Base-by-base conservation (phyloP, 2,797 vertebrate genomes). In the Carapus acus region DNA sequence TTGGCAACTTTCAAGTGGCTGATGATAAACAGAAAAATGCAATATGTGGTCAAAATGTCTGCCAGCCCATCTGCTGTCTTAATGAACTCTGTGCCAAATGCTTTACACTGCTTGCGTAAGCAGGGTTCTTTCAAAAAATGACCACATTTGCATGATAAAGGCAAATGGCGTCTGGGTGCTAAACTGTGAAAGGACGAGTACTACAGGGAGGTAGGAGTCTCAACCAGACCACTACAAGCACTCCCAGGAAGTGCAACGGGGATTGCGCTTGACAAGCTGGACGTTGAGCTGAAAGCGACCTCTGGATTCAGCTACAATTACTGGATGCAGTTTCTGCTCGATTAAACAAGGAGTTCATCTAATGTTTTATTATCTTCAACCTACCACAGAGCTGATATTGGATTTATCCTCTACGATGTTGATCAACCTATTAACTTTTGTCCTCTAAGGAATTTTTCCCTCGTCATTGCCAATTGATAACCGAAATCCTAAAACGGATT, bases 121-220 rank as follows among this genome's bases (percentile, higher is more conserved):
- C 72, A 59, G 73, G 62, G 51, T 72, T 71, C 81, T 82, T 83
- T 83, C 75, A 71, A 80, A 82, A 84, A 85, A 83, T 67, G 69
- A 52, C 67, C 1, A 2, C 11, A 87, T 90, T 89, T 86, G 82
- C 89, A 90, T 89, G 70, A 90, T 85, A 90, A 90, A 84, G 67
- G 67, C 16, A 17, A 53, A 70, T 73, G 65, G 76, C 80, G 75
- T 65, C 56, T 78, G 69, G 72, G 74, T 62, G 64, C 60, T 50
- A 42, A 57, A 51, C 57, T 72, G 54, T 68, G 75, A 61, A n/a
- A 67, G 68, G 55, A 45, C 53, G 46, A 36, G 33, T 51, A 73
- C 64, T 72, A 66, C 27, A 42, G 52, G 42, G 57, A 71, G 62
- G 60, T 50, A 69, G 46, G 40, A 59, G 61, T 57, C 64, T 64